These are phyloP conservation scores for Hystrix cristata DNA, from an alignment of 2,113 vertebrate species.

Conservation along the genomic window DNA sequence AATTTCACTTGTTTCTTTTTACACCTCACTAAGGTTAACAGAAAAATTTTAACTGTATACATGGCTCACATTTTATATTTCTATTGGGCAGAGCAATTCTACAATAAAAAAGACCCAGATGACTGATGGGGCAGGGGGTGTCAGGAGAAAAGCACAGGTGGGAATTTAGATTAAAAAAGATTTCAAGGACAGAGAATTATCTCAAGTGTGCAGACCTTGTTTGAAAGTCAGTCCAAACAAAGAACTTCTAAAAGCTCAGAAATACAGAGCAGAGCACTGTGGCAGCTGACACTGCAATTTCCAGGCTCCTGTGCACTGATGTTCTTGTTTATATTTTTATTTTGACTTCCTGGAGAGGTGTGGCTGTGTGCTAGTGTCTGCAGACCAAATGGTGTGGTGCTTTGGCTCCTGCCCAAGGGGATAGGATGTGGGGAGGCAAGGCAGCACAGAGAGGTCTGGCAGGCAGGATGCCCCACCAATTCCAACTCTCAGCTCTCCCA, in stretches of 20 bases:
- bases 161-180: not conserved
- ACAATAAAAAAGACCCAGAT: too few species aligned
- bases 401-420: not conserved
- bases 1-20: not conserved
- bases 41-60: not conserved
- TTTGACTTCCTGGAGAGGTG: not conserved
- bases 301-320: not conserved
- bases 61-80: too few species aligned
- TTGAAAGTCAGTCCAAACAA: not conserved
- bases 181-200: not conserved
- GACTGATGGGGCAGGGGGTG: not conserved
- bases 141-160: not conserved
- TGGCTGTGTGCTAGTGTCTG: too few species aligned
- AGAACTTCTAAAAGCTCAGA: not conserved
- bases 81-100: not conserved
- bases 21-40: not conserved
- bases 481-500: not conserved
- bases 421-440: not conserved
- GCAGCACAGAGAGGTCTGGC: not conserved
- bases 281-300: not conserved
- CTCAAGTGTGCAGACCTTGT: not conserved
- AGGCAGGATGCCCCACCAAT: not conserved
- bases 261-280: not conserved
- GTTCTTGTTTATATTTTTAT: not conserved
- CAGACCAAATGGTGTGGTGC: accelerated